Conservation (phyloP, 1,140 invertebrate species). For the Lucilia sericata region DNA sequence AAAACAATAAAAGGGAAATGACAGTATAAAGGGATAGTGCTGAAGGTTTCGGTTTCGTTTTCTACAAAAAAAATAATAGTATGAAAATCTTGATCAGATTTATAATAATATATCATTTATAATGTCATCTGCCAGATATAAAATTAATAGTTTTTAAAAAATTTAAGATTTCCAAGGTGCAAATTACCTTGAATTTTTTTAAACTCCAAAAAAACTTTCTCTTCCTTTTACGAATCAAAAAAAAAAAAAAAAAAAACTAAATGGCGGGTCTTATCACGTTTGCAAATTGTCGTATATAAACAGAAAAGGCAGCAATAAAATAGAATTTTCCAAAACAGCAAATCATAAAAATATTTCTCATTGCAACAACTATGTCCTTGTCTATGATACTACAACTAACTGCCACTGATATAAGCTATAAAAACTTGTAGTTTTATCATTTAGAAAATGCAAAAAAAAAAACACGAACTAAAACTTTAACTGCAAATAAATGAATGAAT, state of each 20-base stretch:
- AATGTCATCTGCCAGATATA: too few relatives aligned
- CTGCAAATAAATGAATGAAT: conserved; percentile 29
- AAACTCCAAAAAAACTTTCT: conserved; percentile 23
- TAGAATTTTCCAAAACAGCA: conserved; percentile 43
- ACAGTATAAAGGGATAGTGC: too few relatives aligned
- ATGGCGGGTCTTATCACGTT: conserved; percentile 38
- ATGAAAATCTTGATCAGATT: too few relatives aligned
- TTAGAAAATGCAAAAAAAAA: not conserved
- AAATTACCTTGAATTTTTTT: conserved; percentile 10
- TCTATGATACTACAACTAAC: conserved; percentile 53
- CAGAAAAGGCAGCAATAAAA: conserved; percentile 52
- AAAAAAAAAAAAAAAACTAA: conserved; percentile 19
- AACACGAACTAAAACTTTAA: conserved; percentile 21
- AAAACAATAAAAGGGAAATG: too few relatives aligned
- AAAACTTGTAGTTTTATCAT: not conserved
- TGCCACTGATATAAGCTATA: conserved; percentile 20
- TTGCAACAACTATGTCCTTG: conserved; percentile 36
- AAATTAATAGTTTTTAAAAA: too few relatives aligned
- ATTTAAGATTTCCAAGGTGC: too few relatives aligned
- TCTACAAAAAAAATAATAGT: too few relatives aligned
- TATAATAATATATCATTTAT: too few relatives aligned
- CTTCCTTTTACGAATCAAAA: not conserved
- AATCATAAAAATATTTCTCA: conserved; percentile 45
- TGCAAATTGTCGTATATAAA: conserved; percentile 42
- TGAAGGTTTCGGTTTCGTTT: too few relatives aligned